Base-by-base conservation (phyloP, 2,888 invertebrate species). In the Ennomos quercinarius region DNA sequence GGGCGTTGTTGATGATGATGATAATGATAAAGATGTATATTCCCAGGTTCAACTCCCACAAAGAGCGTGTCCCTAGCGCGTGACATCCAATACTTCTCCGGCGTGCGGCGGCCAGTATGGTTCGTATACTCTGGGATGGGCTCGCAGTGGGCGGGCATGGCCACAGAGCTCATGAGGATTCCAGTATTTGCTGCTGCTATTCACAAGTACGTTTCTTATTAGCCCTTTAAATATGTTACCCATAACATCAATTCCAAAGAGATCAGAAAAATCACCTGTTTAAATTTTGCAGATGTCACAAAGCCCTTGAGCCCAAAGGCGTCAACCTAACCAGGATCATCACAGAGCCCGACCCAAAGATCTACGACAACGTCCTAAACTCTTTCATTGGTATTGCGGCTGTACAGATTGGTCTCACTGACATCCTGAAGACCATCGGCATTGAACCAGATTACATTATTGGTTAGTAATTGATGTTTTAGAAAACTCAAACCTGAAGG, bases 81-180 rank as follows among this genome's bases (percentile, higher is more conserved):
- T 40, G 93, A 94, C 39, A 83, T 94, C 27, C 92, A 94, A 68
- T 94, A 95, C 80, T 94, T 93, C 78, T 92, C 94, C 0, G 95
- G 95, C 0, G 88, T 93, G 0, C 93, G 93, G 53, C 93, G 95
- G 0, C 97, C 98, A 1, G 91, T 98, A 1, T 98, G 98, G 95
- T 98, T 96, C 87, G 95, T 98, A 42, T 98, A 97, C 89, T 97
- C 98, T 52, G 98, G 98, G 37, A 97, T 98, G 97, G 97, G 97
- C 1, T 96, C 96, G 0, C 97, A 98, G 77, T 98, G 98, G 97
- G 88, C 95, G 10, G 95, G 96, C 65, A 97, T 98, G 97, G 98
- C 96, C 4, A 88, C 93, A 9, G 93, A 95, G 40, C 93, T 98
- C 46, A 95, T 98, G 95, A 87, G 93, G 68, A 92, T 98, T 35